Evolutionary conservation across 2,888 invertebrate species (phyloP).

Genomic region (Cybosia mesomella): DNA sequence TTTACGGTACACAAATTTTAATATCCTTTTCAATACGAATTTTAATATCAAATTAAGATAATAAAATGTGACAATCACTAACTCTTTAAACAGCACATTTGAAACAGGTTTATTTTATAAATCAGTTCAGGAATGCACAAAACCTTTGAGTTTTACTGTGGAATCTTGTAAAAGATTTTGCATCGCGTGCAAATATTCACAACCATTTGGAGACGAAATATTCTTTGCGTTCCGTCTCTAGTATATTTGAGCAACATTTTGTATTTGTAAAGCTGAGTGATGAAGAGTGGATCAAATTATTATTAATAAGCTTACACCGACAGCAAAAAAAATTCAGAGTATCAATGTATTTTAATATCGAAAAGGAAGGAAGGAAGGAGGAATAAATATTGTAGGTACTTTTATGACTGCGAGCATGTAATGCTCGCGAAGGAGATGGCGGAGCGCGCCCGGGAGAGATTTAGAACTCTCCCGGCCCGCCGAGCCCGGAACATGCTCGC

Average conservation of each 20-base stretch:
- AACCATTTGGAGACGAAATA: constrained; percentile 9
- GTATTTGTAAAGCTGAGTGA: neutral
- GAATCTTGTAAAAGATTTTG: constrained; percentile 14
- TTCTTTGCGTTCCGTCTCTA: constrained; percentile 11
- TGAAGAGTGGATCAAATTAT: neutral
- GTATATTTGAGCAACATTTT: constrained; percentile 4
- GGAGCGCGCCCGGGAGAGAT: no score
- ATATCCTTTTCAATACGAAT: neutral
- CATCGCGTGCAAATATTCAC: constrained; percentile 10
- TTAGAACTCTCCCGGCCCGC: no score
- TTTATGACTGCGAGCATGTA: no score
- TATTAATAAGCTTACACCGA: no score
- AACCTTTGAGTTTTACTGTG: neutral
- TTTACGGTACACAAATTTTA: no score
- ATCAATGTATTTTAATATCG: no score
- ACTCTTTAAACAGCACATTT: no score
- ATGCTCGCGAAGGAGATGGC: no score
- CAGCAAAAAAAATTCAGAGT: no score
- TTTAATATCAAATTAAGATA: neutral
- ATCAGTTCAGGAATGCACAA: constrained; percentile 4
- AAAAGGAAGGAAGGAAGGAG: no score
- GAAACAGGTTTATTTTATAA: neutral
- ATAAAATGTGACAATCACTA: neutral
- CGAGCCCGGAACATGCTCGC: no score
- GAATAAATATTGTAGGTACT: no score